These are phyloP conservation scores for Tenthredo distinguenda DNA, from an alignment of 2,888 invertebrate genomes.

Conservation along the genomic window DNA sequence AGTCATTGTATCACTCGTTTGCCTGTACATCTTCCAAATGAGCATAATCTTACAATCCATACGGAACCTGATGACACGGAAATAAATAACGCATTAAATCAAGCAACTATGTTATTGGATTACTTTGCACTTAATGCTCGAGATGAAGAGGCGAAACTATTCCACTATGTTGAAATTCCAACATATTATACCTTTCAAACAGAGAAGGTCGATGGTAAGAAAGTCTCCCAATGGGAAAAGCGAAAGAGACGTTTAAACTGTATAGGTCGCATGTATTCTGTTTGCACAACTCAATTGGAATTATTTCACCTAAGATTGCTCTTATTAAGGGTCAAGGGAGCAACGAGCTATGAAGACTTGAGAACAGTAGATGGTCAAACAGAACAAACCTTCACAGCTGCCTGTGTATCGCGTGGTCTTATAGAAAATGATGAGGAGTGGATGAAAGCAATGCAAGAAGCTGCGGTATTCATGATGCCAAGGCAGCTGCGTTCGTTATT, in stretches of 20 bases:
- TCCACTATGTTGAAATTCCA: slow-evolving; percentile 51
- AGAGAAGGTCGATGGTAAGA: slow-evolving; percentile 3
- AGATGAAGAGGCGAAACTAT: slow-evolving; percentile 46
- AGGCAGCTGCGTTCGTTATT: not conserved
- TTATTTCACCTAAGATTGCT: slow-evolving; percentile 65
- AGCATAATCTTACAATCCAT: slow-evolving; percentile 10
- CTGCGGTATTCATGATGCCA: slow-evolving; percentile 33
- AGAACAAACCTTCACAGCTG: slow-evolving; percentile 62
- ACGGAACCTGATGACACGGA: slow-evolving; percentile 59
- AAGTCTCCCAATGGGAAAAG: slow-evolving; percentile 51
- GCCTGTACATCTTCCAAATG: slow-evolving; percentile 59
- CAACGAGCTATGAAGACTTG: slow-evolving; percentile 65
- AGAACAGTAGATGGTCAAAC: slow-evolving; percentile 61
- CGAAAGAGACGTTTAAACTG: slow-evolving; percentile 53
- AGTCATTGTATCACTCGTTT: not conserved
- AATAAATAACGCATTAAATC: slow-evolving; percentile 38
- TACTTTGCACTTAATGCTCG: slow-evolving; percentile 52
- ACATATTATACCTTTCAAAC: slow-evolving; percentile 53
- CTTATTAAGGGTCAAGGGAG: slow-evolving; percentile 64
- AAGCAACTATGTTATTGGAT: slow-evolving; percentile 51
- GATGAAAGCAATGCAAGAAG: slow-evolving; percentile 62
- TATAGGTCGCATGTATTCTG: slow-evolving; percentile 39
- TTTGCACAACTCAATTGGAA: slow-evolving; percentile 60
- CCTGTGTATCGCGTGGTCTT: slow-evolving; percentile 60
- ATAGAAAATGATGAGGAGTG: slow-evolving; percentile 67